Conservation (phyloP, 2,888 invertebrate genomes). For the Tenthredo distinguenda region DNA sequence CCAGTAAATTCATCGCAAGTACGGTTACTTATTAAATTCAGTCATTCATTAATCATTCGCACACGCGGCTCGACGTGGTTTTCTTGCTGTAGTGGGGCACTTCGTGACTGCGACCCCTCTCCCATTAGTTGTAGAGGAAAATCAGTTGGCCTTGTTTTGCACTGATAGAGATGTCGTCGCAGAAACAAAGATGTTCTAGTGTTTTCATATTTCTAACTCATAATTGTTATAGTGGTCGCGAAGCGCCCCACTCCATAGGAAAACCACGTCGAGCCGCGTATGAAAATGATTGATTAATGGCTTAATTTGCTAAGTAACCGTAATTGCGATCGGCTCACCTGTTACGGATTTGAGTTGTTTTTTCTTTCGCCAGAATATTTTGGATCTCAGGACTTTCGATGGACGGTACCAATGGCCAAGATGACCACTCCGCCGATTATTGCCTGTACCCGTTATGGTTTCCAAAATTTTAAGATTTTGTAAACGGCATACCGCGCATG, state of each 20-base stretch:
- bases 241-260: neutral
- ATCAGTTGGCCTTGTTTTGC: neutral
- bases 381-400: neutral
- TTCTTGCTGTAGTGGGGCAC: neutral
- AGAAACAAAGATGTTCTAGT: neutral
- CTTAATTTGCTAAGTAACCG: neutral
- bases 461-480: no score
- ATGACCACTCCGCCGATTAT: no score
- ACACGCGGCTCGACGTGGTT: neutral
- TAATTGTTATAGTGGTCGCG: neutral
- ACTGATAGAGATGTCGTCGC: neutral
- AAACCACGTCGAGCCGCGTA: neutral
- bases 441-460: neutral
- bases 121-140: no score
- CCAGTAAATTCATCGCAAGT: neutral
- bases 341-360: neutral
- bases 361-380: neutral
- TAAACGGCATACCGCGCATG: no score
- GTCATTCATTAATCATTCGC: neutral
- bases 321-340: neutral
- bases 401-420: neutral
- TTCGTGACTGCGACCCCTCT: neutral
- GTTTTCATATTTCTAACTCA: slow-evolving; percentile 38
- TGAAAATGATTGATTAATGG: neutral
- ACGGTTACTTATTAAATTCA: neutral